phyloP scores from a whole-genome alignment of 2,888 invertebrate species.

The Odontomyia ornata region DNA sequence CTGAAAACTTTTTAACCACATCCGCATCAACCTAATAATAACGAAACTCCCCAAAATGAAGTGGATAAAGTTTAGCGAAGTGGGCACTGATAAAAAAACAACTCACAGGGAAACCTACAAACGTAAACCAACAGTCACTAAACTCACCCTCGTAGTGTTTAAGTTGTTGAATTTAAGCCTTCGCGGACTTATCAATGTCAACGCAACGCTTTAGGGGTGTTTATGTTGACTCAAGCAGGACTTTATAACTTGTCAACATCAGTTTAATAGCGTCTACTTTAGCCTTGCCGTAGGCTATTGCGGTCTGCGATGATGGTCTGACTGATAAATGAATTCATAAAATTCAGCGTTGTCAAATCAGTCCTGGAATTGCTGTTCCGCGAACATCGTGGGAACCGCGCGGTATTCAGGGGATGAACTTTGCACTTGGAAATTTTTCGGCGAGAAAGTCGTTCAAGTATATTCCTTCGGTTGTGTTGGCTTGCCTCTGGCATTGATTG shows the following conservation, averaged over 20 bases:
- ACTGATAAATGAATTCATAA: slow-evolving; percentile 33
- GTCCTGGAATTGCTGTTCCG: not conserved
- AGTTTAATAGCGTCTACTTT: slow-evolving; percentile 3
- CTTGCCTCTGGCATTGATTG: too few species aligned
- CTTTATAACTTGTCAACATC: slow-evolving; percentile 33
- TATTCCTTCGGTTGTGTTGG: too few species aligned
- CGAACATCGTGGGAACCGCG: not conserved
- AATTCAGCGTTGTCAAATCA: slow-evolving; percentile 15
- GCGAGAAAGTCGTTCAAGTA: too few species aligned
- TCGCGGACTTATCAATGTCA: slow-evolving; percentile 4
- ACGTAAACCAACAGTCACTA: too few species aligned
- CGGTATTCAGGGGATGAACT: too few species aligned
- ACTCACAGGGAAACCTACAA: too few species aligned
- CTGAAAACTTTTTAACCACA: too few species aligned
- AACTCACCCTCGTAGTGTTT: not conserved
- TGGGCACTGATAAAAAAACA: too few species aligned
- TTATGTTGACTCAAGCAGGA: not conserved
- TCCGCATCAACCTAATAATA: too few species aligned
- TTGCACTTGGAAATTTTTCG: too few species aligned
- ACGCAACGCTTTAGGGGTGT: not conserved
- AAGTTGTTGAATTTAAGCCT: not conserved
- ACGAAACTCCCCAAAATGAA: too few species aligned
- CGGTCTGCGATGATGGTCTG: not conserved
- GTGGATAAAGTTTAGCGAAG: too few species aligned
- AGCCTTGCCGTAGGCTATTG: not conserved